phyloP scores from a whole-genome alignment of 2,113 vertebrate genomes.

The Phocoena sinus region DNA sequence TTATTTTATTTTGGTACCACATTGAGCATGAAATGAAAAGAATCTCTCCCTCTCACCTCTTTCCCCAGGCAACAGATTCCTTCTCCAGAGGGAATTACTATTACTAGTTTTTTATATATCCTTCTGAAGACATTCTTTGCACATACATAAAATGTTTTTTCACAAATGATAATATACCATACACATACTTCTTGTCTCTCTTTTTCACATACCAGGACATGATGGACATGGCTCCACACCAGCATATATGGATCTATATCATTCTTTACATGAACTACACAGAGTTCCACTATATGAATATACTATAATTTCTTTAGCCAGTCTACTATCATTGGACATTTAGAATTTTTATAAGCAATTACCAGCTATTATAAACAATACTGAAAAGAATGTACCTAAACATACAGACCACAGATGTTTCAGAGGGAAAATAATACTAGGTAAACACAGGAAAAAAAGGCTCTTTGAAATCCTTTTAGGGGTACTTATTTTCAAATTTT shows the following conservation, averaged over 20 bases:
- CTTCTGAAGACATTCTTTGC: neutral
- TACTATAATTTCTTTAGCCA: neutral
- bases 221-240: neutral
- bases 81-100: neutral
- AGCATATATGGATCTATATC: neutral
- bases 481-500: neutral
- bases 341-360: neutral
- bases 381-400: neutral
- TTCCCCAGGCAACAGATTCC: neutral
- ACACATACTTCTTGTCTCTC: neutral
- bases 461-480: neutral
- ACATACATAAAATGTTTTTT: neutral
- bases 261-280: neutral
- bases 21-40: neutral
- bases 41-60: neutral
- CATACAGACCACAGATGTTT: neutral
- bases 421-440: neutral
- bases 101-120: neutral
- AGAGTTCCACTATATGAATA: neutral
- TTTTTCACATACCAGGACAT: neutral
- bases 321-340: neutral
- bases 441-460: neutral
- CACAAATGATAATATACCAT: neutral
- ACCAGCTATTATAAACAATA: neutral
- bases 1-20: slow-evolving; percentile 19